Conservation (phyloP, 2,113 vertebrate species). For the western clawed frog (Xenopus tropicalis) region UCB_Xtro_10.0 CM004446.2:62763501-62764000, state of each 20-base stretch:
- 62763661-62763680: not conserved
- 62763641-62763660: not conserved
- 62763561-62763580: too few relatives aligned
- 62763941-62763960: not conserved
- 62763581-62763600: too few relatives aligned
- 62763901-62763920: not conserved
- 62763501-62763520: too few relatives aligned
- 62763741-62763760: not conserved
- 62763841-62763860: constrained; percentile 2
- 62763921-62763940: not conserved
- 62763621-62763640: not conserved
- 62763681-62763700: not conserved
- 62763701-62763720: not conserved
- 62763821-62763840: not conserved
- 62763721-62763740: not conserved
- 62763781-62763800: not conserved
- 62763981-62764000: too few relatives aligned
- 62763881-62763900: not conserved
- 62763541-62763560: too few relatives aligned
- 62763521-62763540: too few relatives aligned
- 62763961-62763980: too few relatives aligned
- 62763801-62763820: not conserved
- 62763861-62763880: not conserved
- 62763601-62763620: not conserved
- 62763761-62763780: not conserved